Percentiles rank a stretch among this genome's conserved stretches.
Conservation (phyloP, 1,140 invertebrate genomes). For the Scaptomyza pallida region DNA sequence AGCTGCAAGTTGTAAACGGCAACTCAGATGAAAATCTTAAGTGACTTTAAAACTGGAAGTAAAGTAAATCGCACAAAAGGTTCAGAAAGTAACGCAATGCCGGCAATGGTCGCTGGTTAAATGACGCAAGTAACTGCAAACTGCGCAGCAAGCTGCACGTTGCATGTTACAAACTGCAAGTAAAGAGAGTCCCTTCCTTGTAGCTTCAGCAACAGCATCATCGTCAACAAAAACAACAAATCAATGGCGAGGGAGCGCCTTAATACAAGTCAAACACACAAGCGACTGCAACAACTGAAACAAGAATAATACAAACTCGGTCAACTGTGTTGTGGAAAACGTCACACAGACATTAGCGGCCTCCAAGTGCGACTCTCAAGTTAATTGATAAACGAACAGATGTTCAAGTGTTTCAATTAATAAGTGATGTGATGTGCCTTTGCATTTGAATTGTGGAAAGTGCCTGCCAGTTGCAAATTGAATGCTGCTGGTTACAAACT, state of each 20-base stretch:
- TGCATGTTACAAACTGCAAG: conserved; percentile 33
- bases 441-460: conserved; percentile 24
- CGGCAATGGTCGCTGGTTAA: conserved; percentile 62
- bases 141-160: conserved; percentile 35
- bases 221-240: too few species aligned
- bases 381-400: conserved; percentile 82
- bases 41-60: conserved; percentile 64
- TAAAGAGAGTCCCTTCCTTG: too few species aligned
- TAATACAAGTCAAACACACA: conserved; percentile 79
- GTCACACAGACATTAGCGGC: conserved; percentile 29
- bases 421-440: conserved; percentile 59
- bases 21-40: conserved; percentile 78
- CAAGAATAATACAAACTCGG: conserved; percentile 75
- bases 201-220: too few species aligned
- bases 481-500: neutral
- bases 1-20: conserved; percentile 26
- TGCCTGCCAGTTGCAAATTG: conserved; percentile 2
- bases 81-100: conserved; percentile 63
- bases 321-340: conserved; percentile 74
- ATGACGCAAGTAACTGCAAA: conserved; percentile 79
- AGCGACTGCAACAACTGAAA: conserved; percentile 29
- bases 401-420: conserved; percentile 74
- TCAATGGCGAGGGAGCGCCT: conserved; percentile 55
- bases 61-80: conserved; percentile 81
- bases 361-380: conserved; percentile 38